Evolutionary conservation across 2,113 vertebrate species (phyloP).

Genomic region (Parus major): DNA sequence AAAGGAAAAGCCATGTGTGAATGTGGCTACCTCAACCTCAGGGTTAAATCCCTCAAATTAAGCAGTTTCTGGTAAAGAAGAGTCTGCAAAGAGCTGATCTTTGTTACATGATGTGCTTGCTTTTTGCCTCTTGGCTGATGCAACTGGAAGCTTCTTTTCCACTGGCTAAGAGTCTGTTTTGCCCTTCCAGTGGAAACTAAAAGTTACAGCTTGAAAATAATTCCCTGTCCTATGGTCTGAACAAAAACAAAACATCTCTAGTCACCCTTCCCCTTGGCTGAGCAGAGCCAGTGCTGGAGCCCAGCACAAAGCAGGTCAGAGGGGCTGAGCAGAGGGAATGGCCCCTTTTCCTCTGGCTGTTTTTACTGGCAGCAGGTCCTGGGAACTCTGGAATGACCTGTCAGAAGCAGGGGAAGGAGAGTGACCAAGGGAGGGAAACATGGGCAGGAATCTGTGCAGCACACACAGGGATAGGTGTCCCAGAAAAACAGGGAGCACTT

Average conservation of each 20-base stretch:
- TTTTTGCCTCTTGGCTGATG: neutral
- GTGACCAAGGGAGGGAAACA: accelerated
- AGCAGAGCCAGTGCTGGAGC: neutral
- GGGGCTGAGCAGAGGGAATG: conserved; percentile 55
- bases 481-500: neutral
- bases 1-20: neutral
- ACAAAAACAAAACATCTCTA: neutral
- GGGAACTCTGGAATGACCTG: conserved; percentile 71
- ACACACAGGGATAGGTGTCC: neutral
- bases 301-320: conserved; percentile 24
- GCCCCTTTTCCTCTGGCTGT: conserved; percentile 72
- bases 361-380: conserved; percentile 79
- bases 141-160: conserved; percentile 24
- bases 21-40: neutral
- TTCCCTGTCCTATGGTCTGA: conserved; percentile 13
- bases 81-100: neutral
- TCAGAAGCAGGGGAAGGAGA: neutral
- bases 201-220: conserved; percentile 28
- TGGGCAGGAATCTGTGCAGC: neutral
- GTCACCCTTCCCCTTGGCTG: neutral
- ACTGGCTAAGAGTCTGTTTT: neutral
- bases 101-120: neutral
- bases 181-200: conserved; percentile 44
- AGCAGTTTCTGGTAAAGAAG: neutral
- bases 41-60: neutral